These are phyloP conservation scores for Conops quadrifasciatus DNA, from an alignment of 2,888 invertebrate genomes.

Conservation along the genomic window DNA sequence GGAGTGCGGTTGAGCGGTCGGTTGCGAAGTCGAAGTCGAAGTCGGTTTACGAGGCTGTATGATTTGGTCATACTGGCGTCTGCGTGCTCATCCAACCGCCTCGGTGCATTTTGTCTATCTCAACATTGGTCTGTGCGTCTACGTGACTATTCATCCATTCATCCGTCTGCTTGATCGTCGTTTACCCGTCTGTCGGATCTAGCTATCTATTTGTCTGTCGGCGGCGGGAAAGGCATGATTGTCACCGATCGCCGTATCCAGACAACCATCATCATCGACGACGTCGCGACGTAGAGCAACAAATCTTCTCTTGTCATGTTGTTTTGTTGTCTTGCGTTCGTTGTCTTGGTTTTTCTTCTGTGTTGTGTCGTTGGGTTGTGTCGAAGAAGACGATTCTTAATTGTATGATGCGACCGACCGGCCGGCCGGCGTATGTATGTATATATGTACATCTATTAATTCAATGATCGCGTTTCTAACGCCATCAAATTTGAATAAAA, in stretches of 20 bases:
- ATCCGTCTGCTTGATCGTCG: background rate
- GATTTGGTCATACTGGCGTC: background rate
- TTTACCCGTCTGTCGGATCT: background rate
- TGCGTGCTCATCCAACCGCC: background rate
- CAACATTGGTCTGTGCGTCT: background rate
- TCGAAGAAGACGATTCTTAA: conserved; percentile 28
- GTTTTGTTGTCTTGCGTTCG: too few relatives aligned
- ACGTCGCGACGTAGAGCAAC: background rate
- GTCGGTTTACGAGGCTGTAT: too few relatives aligned
- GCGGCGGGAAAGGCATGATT: too few relatives aligned
- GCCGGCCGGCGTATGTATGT: background rate
- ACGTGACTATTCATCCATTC: background rate
- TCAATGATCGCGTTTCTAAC: conserved; percentile 37
- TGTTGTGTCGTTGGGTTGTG: background rate
- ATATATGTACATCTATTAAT: conserved; percentile 18
- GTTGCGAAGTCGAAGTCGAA: too few relatives aligned
- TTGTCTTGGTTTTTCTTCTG: background rate
- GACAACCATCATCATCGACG: background rate
- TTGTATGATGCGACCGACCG: background rate
- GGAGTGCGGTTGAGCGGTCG: too few relatives aligned
- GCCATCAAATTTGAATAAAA: conserved; percentile 39
- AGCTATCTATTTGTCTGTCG: too few relatives aligned
- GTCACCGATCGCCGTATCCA: background rate
- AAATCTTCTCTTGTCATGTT: background rate
- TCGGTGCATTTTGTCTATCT: background rate